A percentile compares a stretch with the other conserved stretches of the same genome.
Conservation (phyloP, 2,797 vertebrate genomes). For the Holocentrus rufus region DNA sequence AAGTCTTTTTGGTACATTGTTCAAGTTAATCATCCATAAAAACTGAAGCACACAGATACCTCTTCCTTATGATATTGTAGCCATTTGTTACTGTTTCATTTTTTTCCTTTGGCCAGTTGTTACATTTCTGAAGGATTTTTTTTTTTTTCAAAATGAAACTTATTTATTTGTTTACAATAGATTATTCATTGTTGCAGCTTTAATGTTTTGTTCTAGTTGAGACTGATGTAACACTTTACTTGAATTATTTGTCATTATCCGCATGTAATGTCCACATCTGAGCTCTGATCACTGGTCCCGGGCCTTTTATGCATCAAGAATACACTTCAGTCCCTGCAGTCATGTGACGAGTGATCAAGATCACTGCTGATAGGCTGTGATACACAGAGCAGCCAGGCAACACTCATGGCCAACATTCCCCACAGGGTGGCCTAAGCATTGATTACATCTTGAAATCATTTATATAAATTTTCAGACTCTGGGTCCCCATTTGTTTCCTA, state of each 20-base stretch:
- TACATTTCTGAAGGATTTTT: slow-evolving; percentile 75
- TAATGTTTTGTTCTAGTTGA: slow-evolving; percentile 57
- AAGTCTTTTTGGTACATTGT: background rate
- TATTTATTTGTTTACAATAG: slow-evolving; percentile 81
- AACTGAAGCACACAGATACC: slow-evolving; percentile 76
- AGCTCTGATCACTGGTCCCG: slow-evolving; percentile 7
- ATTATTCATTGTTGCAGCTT: slow-evolving; percentile 68
- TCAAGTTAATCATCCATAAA: slow-evolving; percentile 16
- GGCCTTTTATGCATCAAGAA: background rate
- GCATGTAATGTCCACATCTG: slow-evolving; percentile 13
- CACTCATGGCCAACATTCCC: background rate
- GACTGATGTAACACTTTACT: slow-evolving; percentile 60
- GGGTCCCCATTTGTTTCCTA: background rate
- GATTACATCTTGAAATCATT: background rate
- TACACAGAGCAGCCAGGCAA: background rate
- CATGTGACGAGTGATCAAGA: background rate
- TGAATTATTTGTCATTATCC: slow-evolving; percentile 61
- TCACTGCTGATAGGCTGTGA: background rate
- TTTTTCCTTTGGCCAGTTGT: slow-evolving; percentile 67
- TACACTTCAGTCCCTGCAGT: background rate
- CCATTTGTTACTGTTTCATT: slow-evolving; percentile 62
- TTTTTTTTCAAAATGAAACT: slow-evolving; percentile 54
- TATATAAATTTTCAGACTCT: background rate
- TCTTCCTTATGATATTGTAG: slow-evolving; percentile 58
- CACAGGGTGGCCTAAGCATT: background rate